phyloP scores from a whole-genome alignment of 2,888 invertebrate species.

The Eupithecia abbreviata region DNA sequence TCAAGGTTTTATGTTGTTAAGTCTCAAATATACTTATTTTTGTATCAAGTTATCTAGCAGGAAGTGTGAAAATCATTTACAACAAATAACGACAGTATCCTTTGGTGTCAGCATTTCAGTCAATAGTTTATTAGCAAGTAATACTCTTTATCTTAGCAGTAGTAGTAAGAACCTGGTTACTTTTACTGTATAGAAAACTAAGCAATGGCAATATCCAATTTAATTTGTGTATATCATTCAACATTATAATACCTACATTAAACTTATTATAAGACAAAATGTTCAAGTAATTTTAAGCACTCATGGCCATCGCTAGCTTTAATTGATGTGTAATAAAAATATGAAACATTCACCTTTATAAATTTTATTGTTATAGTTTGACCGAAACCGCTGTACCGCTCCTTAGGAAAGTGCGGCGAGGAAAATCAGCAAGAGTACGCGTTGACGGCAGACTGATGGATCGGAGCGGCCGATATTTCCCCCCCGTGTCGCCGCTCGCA shows the following conservation, averaged over 20 bases:
- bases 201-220: conserved; percentile 21
- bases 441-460: too few species aligned
- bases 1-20: conserved; percentile 13
- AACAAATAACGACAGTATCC: not conserved
- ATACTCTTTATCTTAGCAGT: conserved; percentile 18
- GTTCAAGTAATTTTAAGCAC: conserved; percentile 47
- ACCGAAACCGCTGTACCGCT: too few species aligned
- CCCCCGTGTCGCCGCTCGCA: too few species aligned
- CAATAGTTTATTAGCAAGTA: conserved; percentile 24
- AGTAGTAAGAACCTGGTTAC: not conserved
- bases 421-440: too few species aligned
- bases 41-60: not conserved
- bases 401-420: too few species aligned
- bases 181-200: conserved; percentile 16
- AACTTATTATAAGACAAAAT: conserved; percentile 27
- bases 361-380: conserved; percentile 7
- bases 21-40: not conserved
- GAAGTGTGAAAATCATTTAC: not conserved
- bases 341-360: conserved; percentile 12
- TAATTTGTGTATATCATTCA: conserved; percentile 32
- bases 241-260: conserved; percentile 21
- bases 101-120: conserved; percentile 27
- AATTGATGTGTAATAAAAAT: conserved; percentile 50
- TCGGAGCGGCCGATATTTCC: too few species aligned
- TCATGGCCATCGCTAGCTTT: conserved; percentile 76